Evolutionary conservation across 2,797 vertebrate genomes (phyloP).

Genomic region (Hephaestus fuliginosus): DNA sequence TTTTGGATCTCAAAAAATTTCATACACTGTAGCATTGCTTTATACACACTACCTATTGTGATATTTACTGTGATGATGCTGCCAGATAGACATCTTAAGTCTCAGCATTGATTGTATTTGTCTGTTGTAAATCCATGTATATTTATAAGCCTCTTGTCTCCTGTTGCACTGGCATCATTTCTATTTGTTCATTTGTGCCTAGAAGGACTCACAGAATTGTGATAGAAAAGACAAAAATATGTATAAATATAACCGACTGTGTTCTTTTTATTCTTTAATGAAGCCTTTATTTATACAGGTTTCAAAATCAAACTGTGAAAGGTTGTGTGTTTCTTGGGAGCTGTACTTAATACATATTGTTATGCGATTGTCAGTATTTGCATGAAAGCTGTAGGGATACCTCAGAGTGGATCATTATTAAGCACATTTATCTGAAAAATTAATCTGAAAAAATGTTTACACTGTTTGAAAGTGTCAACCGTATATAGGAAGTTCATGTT

Average conservation of each 20-base stretch:
- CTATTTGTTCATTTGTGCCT: slow-evolving; percentile 52
- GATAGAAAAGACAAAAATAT: slow-evolving; percentile 56
- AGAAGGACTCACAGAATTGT: slow-evolving; percentile 44
- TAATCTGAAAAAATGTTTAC: slow-evolving; percentile 46
- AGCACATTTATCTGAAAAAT: slow-evolving; percentile 68
- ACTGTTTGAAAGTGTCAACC: slow-evolving; percentile 56
- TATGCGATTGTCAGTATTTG: slow-evolving; percentile 69
- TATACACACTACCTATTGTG: slow-evolving; percentile 58
- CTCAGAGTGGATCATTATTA: slow-evolving; percentile 43
- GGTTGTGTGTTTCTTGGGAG: slow-evolving; percentile 42
- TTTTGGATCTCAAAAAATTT: slow-evolving; percentile 46
- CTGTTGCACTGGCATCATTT: slow-evolving; percentile 57
- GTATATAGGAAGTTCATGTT: slow-evolving; percentile 47
- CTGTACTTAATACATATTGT: slow-evolving; percentile 58
- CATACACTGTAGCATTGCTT: slow-evolving; percentile 71
- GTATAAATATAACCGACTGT: slow-evolving; percentile 38
- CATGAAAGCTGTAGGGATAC: slow-evolving; percentile 68
- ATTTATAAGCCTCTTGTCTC: slow-evolving; percentile 49
- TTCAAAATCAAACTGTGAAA: slow-evolving; percentile 62
- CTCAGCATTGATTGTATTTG: slow-evolving; percentile 68
- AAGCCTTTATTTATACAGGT: slow-evolving; percentile 59
- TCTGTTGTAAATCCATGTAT: slow-evolving; percentile 58
- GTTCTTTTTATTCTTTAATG: slow-evolving; percentile 34
- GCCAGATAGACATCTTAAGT: slow-evolving; percentile 50
- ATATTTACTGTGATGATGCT: slow-evolving; percentile 58